Base-by-base conservation (phyloP, 2,888 invertebrate genomes). In the Leptura quadrifasciata region DNA sequence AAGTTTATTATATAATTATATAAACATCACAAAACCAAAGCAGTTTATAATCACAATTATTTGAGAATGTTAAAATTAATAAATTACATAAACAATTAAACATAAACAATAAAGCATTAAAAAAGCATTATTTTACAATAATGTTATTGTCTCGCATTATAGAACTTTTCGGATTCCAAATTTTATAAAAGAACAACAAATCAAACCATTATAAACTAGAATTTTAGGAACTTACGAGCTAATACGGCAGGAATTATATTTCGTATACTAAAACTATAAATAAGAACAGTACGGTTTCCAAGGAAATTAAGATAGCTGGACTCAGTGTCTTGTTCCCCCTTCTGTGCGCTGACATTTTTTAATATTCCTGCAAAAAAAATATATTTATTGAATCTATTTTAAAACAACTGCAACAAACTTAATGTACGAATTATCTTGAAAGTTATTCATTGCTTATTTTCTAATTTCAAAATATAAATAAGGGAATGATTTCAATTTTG, bases 21-120 rank as follows among this genome's bases (percentile, higher is more conserved):
- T 47, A 47, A 47, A 84, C 82, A 88, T 88, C 88, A 88, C 88
- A 88, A 86, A 86, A 88, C 86, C 86, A 87, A 86, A 86, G 87
- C 87, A 86, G 82, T 86, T 85, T 84, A 85, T 82, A 84, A 88
- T 88, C 88, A 88, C 88, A 88, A 87, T 86, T 87, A 87, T 85
- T 84, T 83, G 83, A 84, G 82, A 85, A 82, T 78, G 83, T 84
- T 82, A 83, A 84, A 85, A 83, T 81, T 83, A 85, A 85, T 86
- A 86, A 85, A 85, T 84, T 84, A 85, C 76, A 80, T 76, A 75
- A 77, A 80, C 39, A 72, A 70, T 64, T 69, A 71, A 78, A 79
- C 39, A 72, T 64, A 76, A 64, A 76, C 58, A 63, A 39, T 67
- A 65, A 79, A 80, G 76, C 77, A 77, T 77, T 79, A 79, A 73